These are phyloP conservation scores for Micromys minutus DNA, from an alignment of 2,113 vertebrate genomes.

Conservation along the genomic window DNA sequence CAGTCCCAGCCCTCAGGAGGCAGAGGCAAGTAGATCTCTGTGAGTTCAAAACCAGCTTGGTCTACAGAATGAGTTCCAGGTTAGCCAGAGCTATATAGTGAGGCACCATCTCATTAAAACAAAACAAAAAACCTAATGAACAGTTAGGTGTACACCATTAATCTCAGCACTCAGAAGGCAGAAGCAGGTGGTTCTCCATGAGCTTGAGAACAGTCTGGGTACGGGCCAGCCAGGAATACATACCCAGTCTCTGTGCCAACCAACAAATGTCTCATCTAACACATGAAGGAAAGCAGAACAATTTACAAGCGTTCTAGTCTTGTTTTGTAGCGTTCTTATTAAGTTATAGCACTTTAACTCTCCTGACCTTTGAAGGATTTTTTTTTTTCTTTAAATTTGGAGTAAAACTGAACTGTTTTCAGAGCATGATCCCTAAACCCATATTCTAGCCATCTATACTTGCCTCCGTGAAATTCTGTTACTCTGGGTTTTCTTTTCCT, in stretches of 20 bases:
- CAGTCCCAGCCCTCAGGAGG: not conserved
- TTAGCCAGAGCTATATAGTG: not conserved
- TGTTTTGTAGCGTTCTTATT: not conserved
- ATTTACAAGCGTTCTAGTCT: not conserved
- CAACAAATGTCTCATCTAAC: not conserved
- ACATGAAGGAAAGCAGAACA: not conserved
- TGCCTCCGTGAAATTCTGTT: slow-evolving; percentile 50
- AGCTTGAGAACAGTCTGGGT: not conserved
- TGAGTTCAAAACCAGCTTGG: not conserved
- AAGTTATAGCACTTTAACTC: not conserved
- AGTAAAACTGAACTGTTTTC: slow-evolving; percentile 9
- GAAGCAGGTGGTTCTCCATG: not conserved
- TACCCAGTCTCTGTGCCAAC: not conserved
- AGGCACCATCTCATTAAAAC: not conserved
- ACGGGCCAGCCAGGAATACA: not conserved
- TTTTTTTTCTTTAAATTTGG: slow-evolving; percentile 24
- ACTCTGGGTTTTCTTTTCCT: slow-evolving; percentile 69
- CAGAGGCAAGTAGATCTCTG: not conserved
- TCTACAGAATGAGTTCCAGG: not conserved
- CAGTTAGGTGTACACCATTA: not conserved
- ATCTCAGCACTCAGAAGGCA: not conserved
- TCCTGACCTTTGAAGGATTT: slow-evolving; percentile 14
- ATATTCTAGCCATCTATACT: slow-evolving; percentile 26
- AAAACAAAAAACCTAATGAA: not conserved
- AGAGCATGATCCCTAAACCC: slow-evolving; percentile 9